A percentile compares a stretch with the other conserved stretches of the same genome.
phyloP scores from a whole-genome alignment of 2,888 invertebrate genomes.

The Deilephila porcellus region DNA sequence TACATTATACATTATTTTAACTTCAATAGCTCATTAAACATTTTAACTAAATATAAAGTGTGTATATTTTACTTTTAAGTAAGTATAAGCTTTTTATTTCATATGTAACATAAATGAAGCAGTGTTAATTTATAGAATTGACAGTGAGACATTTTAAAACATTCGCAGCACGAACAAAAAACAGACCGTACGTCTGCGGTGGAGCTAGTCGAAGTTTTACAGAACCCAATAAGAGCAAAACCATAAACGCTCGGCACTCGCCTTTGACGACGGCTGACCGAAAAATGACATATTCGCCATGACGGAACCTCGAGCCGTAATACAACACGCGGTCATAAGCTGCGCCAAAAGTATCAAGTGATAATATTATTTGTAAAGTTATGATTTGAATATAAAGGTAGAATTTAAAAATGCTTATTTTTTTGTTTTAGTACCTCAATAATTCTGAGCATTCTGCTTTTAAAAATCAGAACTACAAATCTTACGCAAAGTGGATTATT shows the following conservation, averaged over 20 bases:
- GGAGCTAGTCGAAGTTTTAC: not conserved
- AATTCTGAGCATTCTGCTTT: too few species aligned
- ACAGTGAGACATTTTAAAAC: not conserved
- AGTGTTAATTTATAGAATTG: not conserved
- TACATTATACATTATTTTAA: too few species aligned
- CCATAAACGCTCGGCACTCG: constrained; percentile 37
- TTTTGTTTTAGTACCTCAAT: too few species aligned
- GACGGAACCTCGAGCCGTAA: not conserved
- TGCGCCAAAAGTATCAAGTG: not conserved
- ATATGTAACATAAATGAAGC: not conserved
- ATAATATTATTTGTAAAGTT: not conserved
- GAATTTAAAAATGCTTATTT: too few species aligned
- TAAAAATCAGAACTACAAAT: too few species aligned
- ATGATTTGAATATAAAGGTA: too few species aligned
- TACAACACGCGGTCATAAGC: not conserved
- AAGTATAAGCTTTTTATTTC: too few species aligned
- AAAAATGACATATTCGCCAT: constrained; percentile 49
- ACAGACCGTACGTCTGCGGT: constrained; percentile 4
- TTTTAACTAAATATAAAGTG: too few species aligned
- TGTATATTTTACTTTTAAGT: too few species aligned
- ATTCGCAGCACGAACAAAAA: not conserved
- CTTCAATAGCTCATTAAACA: too few species aligned
- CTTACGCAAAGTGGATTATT: too few species aligned
- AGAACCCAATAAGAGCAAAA: constrained; percentile 46
- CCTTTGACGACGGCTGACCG: constrained; percentile 39